Evolutionary conservation across 2,113 vertebrate genomes (phyloP).

Genomic region (Hipposideros armiger): DNA sequence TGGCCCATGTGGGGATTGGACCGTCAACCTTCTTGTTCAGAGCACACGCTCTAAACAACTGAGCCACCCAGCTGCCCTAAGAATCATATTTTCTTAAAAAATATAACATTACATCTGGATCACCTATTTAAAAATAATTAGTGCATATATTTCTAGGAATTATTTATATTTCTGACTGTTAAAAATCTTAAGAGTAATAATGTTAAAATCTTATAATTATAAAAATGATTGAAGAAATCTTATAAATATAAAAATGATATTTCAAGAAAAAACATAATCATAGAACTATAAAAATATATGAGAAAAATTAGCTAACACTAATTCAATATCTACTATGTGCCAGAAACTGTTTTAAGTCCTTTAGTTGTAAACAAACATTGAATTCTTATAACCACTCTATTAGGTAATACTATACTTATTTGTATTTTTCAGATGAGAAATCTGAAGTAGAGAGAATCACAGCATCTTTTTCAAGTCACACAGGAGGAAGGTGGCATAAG

Average conservation of each 20-base stretch:
- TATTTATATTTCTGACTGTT: background rate
- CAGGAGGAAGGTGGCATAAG: background rate
- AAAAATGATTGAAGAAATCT: background rate
- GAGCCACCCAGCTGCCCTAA: too few species aligned
- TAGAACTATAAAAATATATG: too few species aligned
- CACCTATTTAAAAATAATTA: constrained; percentile 5
- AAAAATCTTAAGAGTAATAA: constrained; percentile 1
- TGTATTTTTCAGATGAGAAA: constrained; percentile 21
- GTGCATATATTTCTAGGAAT: background rate
- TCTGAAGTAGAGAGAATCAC: background rate
- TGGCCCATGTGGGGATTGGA: too few species aligned
- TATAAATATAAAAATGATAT: too few species aligned
- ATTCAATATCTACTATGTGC: background rate
- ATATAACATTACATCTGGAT: background rate
- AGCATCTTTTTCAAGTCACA: background rate
- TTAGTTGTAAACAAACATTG: background rate
- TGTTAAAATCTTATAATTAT: background rate
- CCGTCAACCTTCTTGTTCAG: too few species aligned
- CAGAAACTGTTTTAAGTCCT: background rate
- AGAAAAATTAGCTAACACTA: background rate
- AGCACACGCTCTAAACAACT: too few species aligned
- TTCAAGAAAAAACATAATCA: too few species aligned
- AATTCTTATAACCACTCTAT: background rate
- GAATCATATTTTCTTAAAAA: background rate
- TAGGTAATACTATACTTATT: background rate